A percentile compares a stretch with the other conserved stretches of the same genome.
phyloP scores from a whole-genome alignment of 2,113 vertebrate species.

The Macrotis lagotis region DNA sequence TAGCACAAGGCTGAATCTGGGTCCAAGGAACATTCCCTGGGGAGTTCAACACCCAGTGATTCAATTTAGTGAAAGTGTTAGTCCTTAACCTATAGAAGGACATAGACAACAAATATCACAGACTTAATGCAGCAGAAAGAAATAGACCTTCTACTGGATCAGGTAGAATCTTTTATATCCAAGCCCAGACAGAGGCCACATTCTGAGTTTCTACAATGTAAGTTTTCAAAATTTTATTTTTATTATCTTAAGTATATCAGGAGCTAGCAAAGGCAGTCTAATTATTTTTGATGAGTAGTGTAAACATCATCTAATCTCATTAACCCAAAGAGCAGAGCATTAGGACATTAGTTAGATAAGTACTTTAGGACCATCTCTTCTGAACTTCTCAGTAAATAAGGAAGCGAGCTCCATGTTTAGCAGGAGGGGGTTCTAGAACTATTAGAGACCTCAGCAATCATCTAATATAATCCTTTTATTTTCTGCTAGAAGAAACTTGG shows the following conservation, averaged over 20 bases:
- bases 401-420: background rate
- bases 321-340: slow-evolving; percentile 18
- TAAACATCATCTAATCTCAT: slow-evolving; percentile 23
- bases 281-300: background rate
- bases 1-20: slow-evolving; percentile 9
- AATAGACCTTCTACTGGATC: background rate
- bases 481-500: background rate
- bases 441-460: background rate
- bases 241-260: background rate
- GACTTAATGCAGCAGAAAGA: background rate
- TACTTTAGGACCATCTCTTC: background rate
- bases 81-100: background rate
- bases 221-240: slow-evolving; percentile 21
- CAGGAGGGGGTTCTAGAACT: background rate
- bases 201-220: background rate
- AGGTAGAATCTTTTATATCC: background rate
- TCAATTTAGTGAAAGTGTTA: slow-evolving; percentile 27
- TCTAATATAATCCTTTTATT: background rate
- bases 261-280: background rate
- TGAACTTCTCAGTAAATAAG: background rate
- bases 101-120: background rate
- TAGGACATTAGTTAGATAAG: background rate
- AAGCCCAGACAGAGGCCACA: background rate
- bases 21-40: slow-evolving; percentile 14
- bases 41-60: background rate